Conservation (phyloP, 2,113 vertebrate species). For the Theristicus caerulescens region DNA sequence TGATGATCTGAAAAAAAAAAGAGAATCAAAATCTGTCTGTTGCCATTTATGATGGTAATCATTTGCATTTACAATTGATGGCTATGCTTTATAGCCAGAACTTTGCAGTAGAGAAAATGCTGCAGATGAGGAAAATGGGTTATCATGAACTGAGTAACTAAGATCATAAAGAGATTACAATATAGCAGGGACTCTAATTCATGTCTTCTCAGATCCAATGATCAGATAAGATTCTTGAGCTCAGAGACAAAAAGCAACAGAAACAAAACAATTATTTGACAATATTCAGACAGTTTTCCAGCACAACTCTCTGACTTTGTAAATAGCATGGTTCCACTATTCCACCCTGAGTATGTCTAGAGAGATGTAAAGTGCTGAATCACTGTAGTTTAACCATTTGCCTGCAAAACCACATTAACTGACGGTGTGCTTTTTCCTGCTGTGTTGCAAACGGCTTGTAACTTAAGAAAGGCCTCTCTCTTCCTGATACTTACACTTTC, state of each 20-base stretch:
- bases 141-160: neutral
- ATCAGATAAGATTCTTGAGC: neutral
- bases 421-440: neutral
- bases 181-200: neutral
- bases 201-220: neutral
- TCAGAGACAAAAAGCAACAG: neutral
- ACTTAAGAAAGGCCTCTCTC: neutral
- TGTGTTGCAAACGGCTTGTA: neutral
- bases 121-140: neutral
- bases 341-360: neutral
- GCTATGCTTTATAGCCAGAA: neutral
- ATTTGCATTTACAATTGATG: neutral
- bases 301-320: neutral
- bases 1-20: neutral
- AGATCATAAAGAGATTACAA: neutral
- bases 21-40: neutral
- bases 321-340: neutral
- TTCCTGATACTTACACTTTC: neutral
- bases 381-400: accelerated
- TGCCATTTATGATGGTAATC: neutral
- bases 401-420: neutral
- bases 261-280: neutral
- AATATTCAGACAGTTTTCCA: neutral
- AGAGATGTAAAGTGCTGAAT: neutral
- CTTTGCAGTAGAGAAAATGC: neutral